Base-by-base conservation (phyloP, 2,113 vertebrate genomes). In the Alethe diademata region DNA sequence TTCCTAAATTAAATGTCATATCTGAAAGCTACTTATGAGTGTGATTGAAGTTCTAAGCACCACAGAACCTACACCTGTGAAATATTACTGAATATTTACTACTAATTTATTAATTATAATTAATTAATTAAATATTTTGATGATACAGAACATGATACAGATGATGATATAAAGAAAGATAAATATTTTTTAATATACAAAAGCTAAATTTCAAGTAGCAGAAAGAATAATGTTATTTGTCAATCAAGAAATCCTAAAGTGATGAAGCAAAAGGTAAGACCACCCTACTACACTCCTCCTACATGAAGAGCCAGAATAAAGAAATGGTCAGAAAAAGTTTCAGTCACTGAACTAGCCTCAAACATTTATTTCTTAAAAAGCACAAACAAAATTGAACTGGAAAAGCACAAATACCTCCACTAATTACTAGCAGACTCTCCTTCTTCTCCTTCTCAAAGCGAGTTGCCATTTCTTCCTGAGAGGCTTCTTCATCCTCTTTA, bases 391-490 rank as follows among this genome's bases (percentile, higher is more conserved):
- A 85, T 1, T 5, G 42, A 86, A 79, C 26, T 78, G 67, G 75
- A 71, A 93, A 92, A 94, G 88, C 69, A 90, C 60, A 94, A 94
- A 87, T 98, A 97, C 98, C 98, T 98, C 98, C 98, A 87, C 97
- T 97, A 69, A 98, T 97, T 67, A 99, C 98, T 50, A 98, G 97
- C 50, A 98, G 98, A 92, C 98, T 98, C 96, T 98, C 98, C 48
- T 98, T 98, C 93, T 98, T 98, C 81, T 99, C 98, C 74, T 98
- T 98, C 86, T 98, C 98, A 94, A 98, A 98, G 80, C 98, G 97
- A 62, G 98, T 98, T 92, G 97, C 98, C 98, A 98, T 98, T 96
- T 99, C 98, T 94, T 98, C 98, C 90, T 98, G 98, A 75, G 98
- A 98, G 9, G 98, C 97, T 74, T 98, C 98, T 40, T 98, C 98